phyloP scores from a whole-genome alignment of 2,113 vertebrate genomes.

The Strigops habroptila region DNA sequence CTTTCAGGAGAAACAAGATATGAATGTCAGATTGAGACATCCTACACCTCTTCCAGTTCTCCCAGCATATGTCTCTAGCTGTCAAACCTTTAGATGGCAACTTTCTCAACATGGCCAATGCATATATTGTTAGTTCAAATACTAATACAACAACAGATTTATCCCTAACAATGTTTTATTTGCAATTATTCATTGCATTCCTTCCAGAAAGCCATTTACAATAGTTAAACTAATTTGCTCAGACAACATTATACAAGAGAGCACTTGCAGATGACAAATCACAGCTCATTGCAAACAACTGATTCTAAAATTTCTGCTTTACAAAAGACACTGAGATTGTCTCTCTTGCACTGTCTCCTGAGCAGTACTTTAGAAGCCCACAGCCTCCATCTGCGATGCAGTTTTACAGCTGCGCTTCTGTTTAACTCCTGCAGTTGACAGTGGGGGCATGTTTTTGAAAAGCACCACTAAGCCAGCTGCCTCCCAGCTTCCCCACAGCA shows the following conservation, averaged over 20 bases:
- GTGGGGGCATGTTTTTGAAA: not conserved
- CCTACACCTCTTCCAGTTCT: not conserved
- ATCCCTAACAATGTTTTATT: not conserved
- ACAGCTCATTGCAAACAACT: not conserved
- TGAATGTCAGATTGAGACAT: not conserved
- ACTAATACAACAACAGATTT: not conserved
- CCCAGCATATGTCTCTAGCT: not conserved
- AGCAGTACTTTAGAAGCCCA: not conserved
- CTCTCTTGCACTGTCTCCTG: not conserved
- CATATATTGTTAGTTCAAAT: not conserved
- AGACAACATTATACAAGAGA: not conserved
- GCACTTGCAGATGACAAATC: not conserved
- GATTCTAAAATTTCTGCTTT: not conserved
- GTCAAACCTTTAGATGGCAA: not conserved
- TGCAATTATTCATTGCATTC: not conserved
- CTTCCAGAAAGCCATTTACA: not conserved
- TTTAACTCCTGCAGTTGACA: not conserved
- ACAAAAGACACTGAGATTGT: not conserved
- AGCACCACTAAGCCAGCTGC: not conserved
- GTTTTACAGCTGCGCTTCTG: not conserved
- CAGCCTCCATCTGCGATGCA: rapidly evolving
- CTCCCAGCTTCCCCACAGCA: not conserved
- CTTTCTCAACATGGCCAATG: not conserved
- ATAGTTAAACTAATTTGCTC: not conserved
- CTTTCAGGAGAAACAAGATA: not conserved